Conservation (phyloP, 2,797 vertebrate species). For the Euphonia xanthogaster region DNA sequence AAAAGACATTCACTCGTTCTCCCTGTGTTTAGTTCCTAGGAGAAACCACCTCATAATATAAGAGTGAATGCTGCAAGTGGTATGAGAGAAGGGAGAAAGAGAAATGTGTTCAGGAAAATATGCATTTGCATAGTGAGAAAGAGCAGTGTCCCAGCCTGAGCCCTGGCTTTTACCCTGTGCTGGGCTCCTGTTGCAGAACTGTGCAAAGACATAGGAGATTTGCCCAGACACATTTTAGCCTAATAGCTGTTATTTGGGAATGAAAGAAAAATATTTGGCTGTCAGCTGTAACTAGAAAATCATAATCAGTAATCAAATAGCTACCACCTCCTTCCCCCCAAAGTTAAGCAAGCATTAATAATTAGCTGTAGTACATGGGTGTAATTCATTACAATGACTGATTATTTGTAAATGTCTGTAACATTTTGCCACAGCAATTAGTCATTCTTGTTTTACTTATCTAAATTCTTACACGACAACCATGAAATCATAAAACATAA, state of each 20-base stretch:
- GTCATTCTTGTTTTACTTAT: constrained; percentile 39
- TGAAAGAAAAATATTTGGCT: constrained; percentile 53
- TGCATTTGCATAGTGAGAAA: neutral
- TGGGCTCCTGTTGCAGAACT: neutral
- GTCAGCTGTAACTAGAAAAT: constrained; percentile 41
- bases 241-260: constrained; percentile 31
- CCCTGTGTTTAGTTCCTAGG: neutral
- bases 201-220: neutral
- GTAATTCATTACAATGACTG: constrained; percentile 45
- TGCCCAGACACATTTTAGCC: constrained; percentile 12
- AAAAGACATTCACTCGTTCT: neutral
- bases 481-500: constrained; percentile 22
- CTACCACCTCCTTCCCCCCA: neutral
- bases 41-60: neutral
- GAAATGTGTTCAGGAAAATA: neutral
- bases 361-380: constrained; percentile 6
- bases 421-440: constrained; percentile 17
- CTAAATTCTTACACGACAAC: constrained; percentile 28
- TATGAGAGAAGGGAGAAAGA: neutral
- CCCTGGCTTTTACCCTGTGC: neutral
- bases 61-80: neutral
- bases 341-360: constrained; percentile 43
- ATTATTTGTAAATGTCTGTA: constrained; percentile 27
- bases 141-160: neutral
- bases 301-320: constrained; percentile 49